Evolutionary conservation across 1,140 invertebrate genomes (phyloP).

Genomic region (Teleogryllus occipitalis): DNA sequence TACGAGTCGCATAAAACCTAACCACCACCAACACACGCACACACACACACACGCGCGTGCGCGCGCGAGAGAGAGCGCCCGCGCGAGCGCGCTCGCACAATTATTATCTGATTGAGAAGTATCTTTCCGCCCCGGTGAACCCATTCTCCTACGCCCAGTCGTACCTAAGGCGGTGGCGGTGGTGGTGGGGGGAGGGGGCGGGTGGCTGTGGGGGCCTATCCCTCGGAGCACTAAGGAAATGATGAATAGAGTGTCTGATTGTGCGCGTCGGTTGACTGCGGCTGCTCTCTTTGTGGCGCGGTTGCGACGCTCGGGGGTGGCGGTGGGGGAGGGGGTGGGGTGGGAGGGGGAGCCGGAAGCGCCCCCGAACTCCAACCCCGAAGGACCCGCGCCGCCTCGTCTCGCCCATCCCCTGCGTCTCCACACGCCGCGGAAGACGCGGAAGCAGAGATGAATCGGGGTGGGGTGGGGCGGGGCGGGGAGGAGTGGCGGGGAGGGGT

Average conservation of each 20-base stretch:
- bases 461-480: no score
- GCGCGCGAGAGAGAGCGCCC: background rate
- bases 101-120: slow-evolving; percentile 33
- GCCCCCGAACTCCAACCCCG: no score
- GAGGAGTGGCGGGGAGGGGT: no score
- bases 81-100: slow-evolving; percentile 25
- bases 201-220: no score
- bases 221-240: background rate
- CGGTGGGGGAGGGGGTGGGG: background rate
- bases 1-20: background rate
- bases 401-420: no score
- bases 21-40: background rate
- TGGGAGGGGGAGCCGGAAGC: no score
- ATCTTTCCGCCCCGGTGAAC: slow-evolving; percentile 32
- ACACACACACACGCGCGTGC: background rate
- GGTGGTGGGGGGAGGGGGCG: no score
- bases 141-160: slow-evolving; percentile 32
- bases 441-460: no score
- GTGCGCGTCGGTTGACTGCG: slow-evolving; percentile 9
- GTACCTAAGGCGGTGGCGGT: background rate
- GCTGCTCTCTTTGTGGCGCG: background rate
- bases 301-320: background rate
- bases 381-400: no score
- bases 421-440: no score
- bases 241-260: slow-evolving; percentile 18